phyloP scores from a whole-genome alignment of 2,888 invertebrate species.

The Rutpela maculata region DNA sequence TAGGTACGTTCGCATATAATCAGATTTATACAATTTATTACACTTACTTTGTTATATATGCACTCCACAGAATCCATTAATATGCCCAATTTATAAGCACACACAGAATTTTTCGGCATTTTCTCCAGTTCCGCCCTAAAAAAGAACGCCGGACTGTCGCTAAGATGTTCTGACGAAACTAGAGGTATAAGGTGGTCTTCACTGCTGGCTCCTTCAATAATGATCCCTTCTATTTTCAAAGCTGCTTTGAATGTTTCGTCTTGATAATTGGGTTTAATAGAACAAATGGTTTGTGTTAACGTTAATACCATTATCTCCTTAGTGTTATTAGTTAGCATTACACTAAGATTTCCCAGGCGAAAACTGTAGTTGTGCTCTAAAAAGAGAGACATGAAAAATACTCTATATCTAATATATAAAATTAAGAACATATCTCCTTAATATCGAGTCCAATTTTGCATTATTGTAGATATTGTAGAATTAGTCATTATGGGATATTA shows the following conservation, averaged over 20 bases:
- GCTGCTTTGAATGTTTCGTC: slow-evolving; percentile 62
- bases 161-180: slow-evolving; percentile 78
- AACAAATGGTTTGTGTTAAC: slow-evolving; percentile 79
- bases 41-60: slow-evolving; percentile 84
- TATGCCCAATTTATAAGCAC: slow-evolving; percentile 79
- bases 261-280: slow-evolving; percentile 66
- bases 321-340: slow-evolving; percentile 81
- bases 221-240: slow-evolving; percentile 81
- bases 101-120: slow-evolving; percentile 80
- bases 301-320: slow-evolving; percentile 84
- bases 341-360: slow-evolving; percentile 83
- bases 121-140: slow-evolving; percentile 85
- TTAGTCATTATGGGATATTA: no score
- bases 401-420: no score
- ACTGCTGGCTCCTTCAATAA: slow-evolving; percentile 83
- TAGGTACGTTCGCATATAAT: no score
- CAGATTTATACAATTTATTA: no score
- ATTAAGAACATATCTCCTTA: no score
- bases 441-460: no score
- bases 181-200: slow-evolving; percentile 85
- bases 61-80: slow-evolving; percentile 85
- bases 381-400: slow-evolving; percentile 38
- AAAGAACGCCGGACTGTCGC: slow-evolving; percentile 81
- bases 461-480: no score
- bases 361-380: slow-evolving; percentile 86